These are phyloP conservation scores for Zeugodacus cucurbitae DNA, from an alignment of 1,140 invertebrate species.

Conservation along the genomic window DNA sequence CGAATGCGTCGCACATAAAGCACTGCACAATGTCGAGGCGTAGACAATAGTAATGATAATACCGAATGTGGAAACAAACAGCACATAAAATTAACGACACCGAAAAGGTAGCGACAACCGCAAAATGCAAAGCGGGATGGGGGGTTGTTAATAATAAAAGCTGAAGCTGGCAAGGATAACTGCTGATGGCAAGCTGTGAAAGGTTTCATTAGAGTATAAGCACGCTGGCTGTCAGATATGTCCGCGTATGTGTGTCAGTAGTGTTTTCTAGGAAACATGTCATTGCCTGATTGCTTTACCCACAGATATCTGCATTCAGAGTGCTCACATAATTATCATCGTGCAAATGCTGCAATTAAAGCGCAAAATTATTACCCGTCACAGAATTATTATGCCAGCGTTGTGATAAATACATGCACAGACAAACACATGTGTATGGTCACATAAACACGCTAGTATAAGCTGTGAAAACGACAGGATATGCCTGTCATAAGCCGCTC, in stretches of 20 bases:
- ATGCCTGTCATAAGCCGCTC: neutral
- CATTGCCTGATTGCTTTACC: neutral
- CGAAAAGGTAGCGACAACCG: neutral
- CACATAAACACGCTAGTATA: neutral
- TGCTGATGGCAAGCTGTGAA: neutral
- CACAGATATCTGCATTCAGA: neutral
- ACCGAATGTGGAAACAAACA: neutral
- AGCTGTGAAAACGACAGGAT: neutral
- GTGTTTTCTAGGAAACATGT: neutral
- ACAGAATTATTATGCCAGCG: neutral
- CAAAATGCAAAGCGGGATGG: neutral
- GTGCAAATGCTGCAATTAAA: neutral
- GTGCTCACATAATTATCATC: slow-evolving; percentile 4
- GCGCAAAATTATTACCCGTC: neutral
- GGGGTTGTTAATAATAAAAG: neutral
- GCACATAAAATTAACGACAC: slow-evolving; percentile 5
- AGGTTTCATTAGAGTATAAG: no score
- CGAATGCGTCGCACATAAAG: neutral
- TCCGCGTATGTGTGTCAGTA: no score
- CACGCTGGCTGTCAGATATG: no score
- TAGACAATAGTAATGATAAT: neutral
- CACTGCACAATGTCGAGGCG: neutral
- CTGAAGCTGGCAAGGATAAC: neutral
- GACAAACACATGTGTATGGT: neutral
- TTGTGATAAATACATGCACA: neutral